Base-by-base conservation (phyloP, 2,888 invertebrate species). In the Sarcophaga variegata region DNA sequence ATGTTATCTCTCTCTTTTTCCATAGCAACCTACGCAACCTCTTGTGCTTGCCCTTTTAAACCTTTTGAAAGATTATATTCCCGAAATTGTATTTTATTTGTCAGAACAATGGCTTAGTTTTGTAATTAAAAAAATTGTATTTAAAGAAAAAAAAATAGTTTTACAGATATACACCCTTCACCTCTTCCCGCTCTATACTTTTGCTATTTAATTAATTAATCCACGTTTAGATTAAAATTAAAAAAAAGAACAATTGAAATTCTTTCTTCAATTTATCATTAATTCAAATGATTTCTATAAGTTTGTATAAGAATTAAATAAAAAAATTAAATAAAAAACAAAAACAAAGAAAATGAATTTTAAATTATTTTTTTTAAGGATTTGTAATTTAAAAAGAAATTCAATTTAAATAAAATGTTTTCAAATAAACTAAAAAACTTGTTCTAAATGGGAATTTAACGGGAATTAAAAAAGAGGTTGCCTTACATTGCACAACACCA, bases 281-380 rank as follows among this genome's bases (percentile, higher is more conserved):
- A 37, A 37, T 37, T 77, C 14, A 71, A 75, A 82, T 76, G 76
- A 83, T 86, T 37, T 37, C 74, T 71, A 76, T 82, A 76, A 76
- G 77, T 45, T 71, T 70, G 17, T 45, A 25, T 54, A 82, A 76
- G 64, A 45, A 62, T 67, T 20, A 62, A 75, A 47, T 14, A 49
- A 47, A 62, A 75, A 22, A 5, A 72, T 59, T 63, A 72, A 47
- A 4, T 59, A 64, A 64, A 8, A 54, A 60, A 67, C 72, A 66
- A 54, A 17, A 66, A 63, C 60, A 67, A 66, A 47, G 6, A 74
- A 78, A 77, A 84, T 81, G 66, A 87, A 79, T 79, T 84, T 84
- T 84, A 84, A 87, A 79, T 84, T 87, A 87, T 84, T 84, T 87
- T 83, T 83, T 49, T 84, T 37, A 37, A 87, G 84, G 87, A 87